Evolutionary conservation across 1,140 invertebrate genomes (phyloP).

Genomic region (Orchestia grillus): DNA sequence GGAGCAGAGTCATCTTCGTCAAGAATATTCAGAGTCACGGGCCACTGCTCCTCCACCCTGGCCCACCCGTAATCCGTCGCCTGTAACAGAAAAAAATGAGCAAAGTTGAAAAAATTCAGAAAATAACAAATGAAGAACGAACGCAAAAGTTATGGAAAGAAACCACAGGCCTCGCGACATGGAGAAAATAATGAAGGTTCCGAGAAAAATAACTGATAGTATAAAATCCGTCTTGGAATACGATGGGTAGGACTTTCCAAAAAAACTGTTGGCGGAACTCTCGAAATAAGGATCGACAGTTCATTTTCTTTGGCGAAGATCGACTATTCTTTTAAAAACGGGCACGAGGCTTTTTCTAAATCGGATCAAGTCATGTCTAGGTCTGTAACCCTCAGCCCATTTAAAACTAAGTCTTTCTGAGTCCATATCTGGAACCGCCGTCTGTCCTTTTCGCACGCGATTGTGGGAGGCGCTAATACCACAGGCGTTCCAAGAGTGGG

Average conservation of each 20-base stretch:
- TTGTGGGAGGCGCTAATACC: background rate
- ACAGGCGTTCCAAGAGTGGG: background rate
- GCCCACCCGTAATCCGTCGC: background rate
- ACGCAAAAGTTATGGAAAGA: no score
- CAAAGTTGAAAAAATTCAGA: background rate
- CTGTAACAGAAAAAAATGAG: background rate
- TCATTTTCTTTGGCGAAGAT: background rate
- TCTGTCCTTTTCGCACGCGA: background rate
- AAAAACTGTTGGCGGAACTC: background rate
- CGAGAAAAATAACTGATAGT: background rate
- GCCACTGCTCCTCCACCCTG: background rate
- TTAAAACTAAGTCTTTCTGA: background rate
- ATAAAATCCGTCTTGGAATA: background rate
- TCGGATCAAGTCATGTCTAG: background rate
- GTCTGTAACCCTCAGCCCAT: background rate
- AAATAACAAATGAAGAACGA: background rate
- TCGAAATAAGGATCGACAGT: background rate
- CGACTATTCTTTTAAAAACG: background rate
- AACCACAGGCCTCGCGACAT: no score
- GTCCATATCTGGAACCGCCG: background rate
- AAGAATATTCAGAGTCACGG: constrained; percentile 48
- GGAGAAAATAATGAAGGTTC: background rate
- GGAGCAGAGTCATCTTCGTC: constrained; percentile 63
- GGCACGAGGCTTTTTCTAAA: background rate
- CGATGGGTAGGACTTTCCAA: background rate